Evolutionary conservation across 2,797 vertebrate genomes (phyloP), one percentile per base, ranked within the genome.

Genomic region (Sitta carolinensis): DNA sequence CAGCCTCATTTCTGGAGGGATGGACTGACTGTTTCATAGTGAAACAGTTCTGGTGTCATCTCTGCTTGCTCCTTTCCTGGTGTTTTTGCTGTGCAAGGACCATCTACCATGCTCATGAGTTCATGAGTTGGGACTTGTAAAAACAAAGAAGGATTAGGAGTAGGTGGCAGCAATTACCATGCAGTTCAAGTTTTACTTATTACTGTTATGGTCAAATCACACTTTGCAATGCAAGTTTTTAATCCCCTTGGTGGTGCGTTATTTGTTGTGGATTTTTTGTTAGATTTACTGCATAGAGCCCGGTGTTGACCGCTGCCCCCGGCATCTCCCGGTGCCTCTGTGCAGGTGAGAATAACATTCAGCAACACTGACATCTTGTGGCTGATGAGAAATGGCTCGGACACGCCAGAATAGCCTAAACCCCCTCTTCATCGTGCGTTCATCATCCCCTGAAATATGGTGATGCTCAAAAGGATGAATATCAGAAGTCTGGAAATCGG

Each of bases 311-410:
- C 64, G 52, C 21, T 15, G 38, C 36, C 17, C 48, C 27, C 5
- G 19, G 30, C 48, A 30, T 36, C 61, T 10, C 25, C 0, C 7
- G 36, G 19, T 13, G 69, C 36, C 34, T 75, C 42, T 7, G 36
- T 10, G 67, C 93, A 94, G 89, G 94, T 93, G 78, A 87, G 81
- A 69, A 67, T 47, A 96, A 88, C 48, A 73, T 95, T 96, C 95
- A 94, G 70, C 96, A 97, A 96, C 89, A 96, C 94, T 96, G 96
- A 97, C 96, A 97, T 96, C 96, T 96, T 95, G 96, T 96, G 96
- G 96, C 63, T 91, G 74, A 77, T 67, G 88, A 86, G 87, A 87
- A 89, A 94, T 57, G 87, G 32, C 86, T 95, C 89, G 45, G 25
- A 66, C 59, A 4, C 4, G 26, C 77, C 72, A 38, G n/a, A 36